Evolutionary conservation across 2,797 vertebrate genomes (phyloP), one percentile per base, ranked within the genome.

Genomic region (Avahi laniger): DNA sequence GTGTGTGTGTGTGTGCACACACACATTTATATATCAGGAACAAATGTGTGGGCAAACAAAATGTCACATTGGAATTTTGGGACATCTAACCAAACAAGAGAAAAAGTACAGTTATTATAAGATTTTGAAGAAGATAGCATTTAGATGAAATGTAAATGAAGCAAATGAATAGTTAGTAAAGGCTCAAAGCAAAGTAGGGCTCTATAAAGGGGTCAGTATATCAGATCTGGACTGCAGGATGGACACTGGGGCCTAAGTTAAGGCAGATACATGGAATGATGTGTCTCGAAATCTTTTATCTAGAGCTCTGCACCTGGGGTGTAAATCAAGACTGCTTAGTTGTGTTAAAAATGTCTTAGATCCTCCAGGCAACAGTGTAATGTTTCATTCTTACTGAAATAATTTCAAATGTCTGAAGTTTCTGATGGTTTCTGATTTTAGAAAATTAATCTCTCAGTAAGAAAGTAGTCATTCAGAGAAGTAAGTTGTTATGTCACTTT

Each of bases 391-490:
- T 96, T 91, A 48, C 12, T 88, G 38, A 17, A 59, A 22, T 1
- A 28, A 52, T 89, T 89, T 63, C 43, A 8, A 75, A 46, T 82
- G 22, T 76, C 28, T 33, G 30, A 63, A 78, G 61, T 48, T 76
- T 91, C 83, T 96, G 33, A 54, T 87, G 13, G 43, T 78, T 35
- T 96, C 69, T 91, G 35, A 72, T 65, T 54, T 88, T 87, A 89
- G 54, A 82, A 70, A 91, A 86, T 28, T 15, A 35, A 2, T 75
- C 65, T 90, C 33, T 80, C 17, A 33, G 35, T 59, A 50, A 79
- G 84, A 84, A 82, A 65, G 63, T 72, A 48, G 46, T 92, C 22
- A 54, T 20, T 94, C 54, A 83, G n/a, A 75, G 48, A 92, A 59
- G 70, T 65, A 61, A 46, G 24, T 83, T 48, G 7, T 89, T 78